These are phyloP conservation scores for Psylliodes chrysocephalus DNA, from an alignment of 2,888 invertebrate genomes.

Conservation along the genomic window DNA sequence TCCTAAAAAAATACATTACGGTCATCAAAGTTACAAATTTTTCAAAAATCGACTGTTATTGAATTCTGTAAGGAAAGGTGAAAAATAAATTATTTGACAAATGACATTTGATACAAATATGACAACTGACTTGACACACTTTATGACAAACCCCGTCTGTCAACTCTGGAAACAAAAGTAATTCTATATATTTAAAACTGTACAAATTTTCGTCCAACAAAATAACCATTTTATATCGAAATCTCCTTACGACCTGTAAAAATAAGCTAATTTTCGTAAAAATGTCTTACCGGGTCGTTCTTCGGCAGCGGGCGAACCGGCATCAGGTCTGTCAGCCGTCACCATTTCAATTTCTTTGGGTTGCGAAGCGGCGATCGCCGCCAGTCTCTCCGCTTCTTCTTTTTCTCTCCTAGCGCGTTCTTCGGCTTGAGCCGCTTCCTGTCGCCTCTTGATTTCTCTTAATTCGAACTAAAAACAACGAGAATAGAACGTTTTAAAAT, in stretches of 20 bases:
- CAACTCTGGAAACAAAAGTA: too few species aligned
- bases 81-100: too few species aligned
- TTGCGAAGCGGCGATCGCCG: slow-evolving; percentile 68
- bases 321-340: slow-evolving; percentile 62
- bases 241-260: background rate
- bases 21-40: background rate
- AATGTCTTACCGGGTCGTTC: slow-evolving; percentile 67
- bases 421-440: slow-evolving; percentile 74
- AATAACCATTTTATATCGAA: background rate
- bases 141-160: too few species aligned
- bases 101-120: too few species aligned
- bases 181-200: background rate
- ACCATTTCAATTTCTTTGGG: slow-evolving; percentile 63
- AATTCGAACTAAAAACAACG: slow-evolving; percentile 87
- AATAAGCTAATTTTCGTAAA: background rate
- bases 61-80: background rate
- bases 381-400: slow-evolving; percentile 82
- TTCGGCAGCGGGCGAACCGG: slow-evolving; percentile 65
- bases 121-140: too few species aligned
- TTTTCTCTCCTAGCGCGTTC: slow-evolving; percentile 75
- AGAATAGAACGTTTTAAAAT: too few species aligned
- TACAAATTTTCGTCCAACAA: slow-evolving; percentile 6
- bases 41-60: background rate
- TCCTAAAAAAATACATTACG: background rate
- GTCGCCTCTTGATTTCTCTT: slow-evolving; percentile 91